Percentiles rank a stretch among this genome's conserved stretches.
Evolutionary conservation across 2,888 invertebrate species (phyloP).

Genomic region (Mechanitis mazaeus): DNA sequence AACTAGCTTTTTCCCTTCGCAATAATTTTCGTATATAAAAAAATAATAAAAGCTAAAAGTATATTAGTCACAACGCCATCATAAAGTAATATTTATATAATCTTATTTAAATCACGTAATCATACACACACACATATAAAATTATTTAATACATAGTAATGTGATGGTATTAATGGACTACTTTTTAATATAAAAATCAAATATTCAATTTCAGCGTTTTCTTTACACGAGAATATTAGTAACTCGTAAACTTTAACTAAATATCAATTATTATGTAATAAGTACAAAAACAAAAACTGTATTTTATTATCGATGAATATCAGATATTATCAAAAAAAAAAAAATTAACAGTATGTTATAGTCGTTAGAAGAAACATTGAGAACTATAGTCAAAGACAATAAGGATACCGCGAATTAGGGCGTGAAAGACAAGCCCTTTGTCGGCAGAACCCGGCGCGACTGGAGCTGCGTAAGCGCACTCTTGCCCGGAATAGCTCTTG

Average conservation of each 20-base stretch:
- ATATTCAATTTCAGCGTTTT: too few relatives aligned
- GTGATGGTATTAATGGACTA: too few relatives aligned
- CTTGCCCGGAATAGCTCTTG: slow-evolving; percentile 67
- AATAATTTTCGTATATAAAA: too few relatives aligned
- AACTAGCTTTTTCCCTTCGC: too few relatives aligned
- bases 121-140: background rate
- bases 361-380: slow-evolving; percentile 8
- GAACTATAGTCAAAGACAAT: slow-evolving; percentile 18
- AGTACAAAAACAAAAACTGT: too few relatives aligned
- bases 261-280: too few relatives aligned
- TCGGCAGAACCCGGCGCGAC: slow-evolving; percentile 55
- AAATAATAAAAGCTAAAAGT: background rate
- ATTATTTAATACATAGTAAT: background rate
- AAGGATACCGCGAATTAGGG: slow-evolving; percentile 20
- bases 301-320: too few relatives aligned
- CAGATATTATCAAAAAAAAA: background rate
- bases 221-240: too few relatives aligned
- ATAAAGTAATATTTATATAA: slow-evolving; percentile 18
- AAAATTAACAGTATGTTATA: slow-evolving; percentile 1
- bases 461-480: slow-evolving; percentile 63
- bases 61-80: slow-evolving; percentile 3
- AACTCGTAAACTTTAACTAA: too few relatives aligned
- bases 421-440: slow-evolving; percentile 31
- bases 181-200: too few relatives aligned
- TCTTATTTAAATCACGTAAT: slow-evolving; percentile 7